Evolutionary conservation across 1,140 invertebrate species (phyloP), one percentile per base, ranked within the genome.

Genomic region (Penaeus vannamei): DNA sequence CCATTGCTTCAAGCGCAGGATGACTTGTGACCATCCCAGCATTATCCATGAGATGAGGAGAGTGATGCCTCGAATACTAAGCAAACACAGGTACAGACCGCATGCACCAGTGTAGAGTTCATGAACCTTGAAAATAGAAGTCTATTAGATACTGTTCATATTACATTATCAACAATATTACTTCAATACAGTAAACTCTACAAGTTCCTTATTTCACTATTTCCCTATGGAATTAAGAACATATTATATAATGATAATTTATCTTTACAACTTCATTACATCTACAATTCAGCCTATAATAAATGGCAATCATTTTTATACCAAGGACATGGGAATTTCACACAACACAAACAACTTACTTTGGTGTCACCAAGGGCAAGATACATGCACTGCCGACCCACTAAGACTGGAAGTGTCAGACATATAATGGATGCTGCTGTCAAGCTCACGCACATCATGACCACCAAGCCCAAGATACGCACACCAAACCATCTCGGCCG

Each of bases 61-160:
- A 12, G 96, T 95, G 46, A 96, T 94, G 8, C 96, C 95, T 8
- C 98, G 95, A 0, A 97, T 95, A 1, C 95, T 93, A 61, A 98
- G 94, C 98, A 98, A 99, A 93, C 98, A 98, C 4, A 98, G 94
- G 93, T 99, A 99, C 29, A 98, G 96, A 0, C 98, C 98, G 93
- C 96, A 97, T 0, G 98, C 97, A 0, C 97, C 97, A 1, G 98
- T 99, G 92, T 99, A 99, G 0, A 99, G 93, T 93, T 99, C 99
- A 92, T 99, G 98, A 0, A 99, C 96, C 76, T 53, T 92, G 92
- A 26, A 92, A 91, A 76, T 32, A 32, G 32, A 32, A 76, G 8
- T 76, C 72, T 76, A 36, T 76, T 76, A 76, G 4, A 20, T 76
- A 32, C 72, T 32, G 72, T 17, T 53, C 17, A 53, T 53, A 53